Conservation (phyloP, 35 echinoderm and acorn worm genomes). For the Antedon bifida region DNA sequence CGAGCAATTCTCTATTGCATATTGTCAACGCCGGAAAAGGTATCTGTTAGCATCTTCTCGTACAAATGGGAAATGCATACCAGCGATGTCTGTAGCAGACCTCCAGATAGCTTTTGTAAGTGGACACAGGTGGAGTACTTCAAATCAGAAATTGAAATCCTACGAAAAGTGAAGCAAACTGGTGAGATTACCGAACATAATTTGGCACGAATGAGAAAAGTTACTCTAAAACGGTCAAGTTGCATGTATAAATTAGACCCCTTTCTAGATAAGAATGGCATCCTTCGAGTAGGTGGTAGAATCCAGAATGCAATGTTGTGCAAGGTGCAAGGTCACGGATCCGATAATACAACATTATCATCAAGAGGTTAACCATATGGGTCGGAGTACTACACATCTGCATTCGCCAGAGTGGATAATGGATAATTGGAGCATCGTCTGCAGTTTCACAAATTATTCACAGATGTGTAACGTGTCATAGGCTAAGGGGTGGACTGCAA, state of each 20-base stretch:
- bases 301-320: background rate
- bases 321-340: background rate
- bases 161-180: background rate
- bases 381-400: background rate
- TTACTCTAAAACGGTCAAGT: constrained; percentile 1
- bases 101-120: background rate
- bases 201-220: background rate
- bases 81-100: background rate
- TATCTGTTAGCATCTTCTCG: background rate
- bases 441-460: constrained; percentile 11
- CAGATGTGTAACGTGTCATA: constrained; percentile 20
- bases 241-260: constrained; percentile 9
- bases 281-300: constrained; percentile 34
- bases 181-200: background rate
- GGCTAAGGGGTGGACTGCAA: background rate
- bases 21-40: background rate
- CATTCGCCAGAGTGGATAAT: background rate
- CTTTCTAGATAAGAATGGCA: constrained; percentile 16
- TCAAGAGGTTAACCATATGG: constrained; percentile 9
- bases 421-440: constrained; percentile 2
- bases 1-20: constrained; percentile 13
- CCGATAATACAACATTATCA: background rate
- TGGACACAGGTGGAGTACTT: background rate
- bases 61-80: background rate
- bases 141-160: background rate